Base-by-base conservation (phyloP, 2,113 vertebrate species). In the Pluvialis apricaria region DNA sequence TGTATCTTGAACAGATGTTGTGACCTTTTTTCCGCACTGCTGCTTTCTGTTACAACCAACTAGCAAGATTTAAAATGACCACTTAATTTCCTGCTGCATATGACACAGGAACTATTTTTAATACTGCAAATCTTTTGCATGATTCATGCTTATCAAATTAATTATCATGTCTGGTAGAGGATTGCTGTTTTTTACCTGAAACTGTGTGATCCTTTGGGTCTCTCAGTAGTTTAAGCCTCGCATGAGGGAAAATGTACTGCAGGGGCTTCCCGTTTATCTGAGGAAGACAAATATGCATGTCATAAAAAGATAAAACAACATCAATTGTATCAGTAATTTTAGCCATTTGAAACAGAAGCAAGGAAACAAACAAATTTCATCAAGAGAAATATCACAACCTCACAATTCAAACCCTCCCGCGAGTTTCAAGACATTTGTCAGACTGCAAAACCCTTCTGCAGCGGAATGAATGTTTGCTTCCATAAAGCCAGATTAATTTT, bases 151-250 rank as follows among this genome's bases (percentile, higher is more conserved):
- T 82, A 90, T 71, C 34, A 73, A 91, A 86, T 86, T 44, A 78
- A 34, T 58, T 64, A 60, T 28, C 18, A 40, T 49, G 38, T 51
- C 32, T 52, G 0, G 0, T n/a, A 82, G 13, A 90, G 15, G 8
- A 4, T 42, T 25, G 47, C 17, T 85, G 62, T 29, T 42, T 81
- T 96, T 97, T 99, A 99, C 99, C 99, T 99, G 99, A 99, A 88
- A 99, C 98, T 25, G 99, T 99, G 97, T 98, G 98, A 98, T 99
- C 99, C 97, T 98, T 99, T 13, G 98, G 98, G 97, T 99, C 99
- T 97, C 98, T 98, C 79, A 98, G 98, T 34, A 99, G 98, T 97
- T 98, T 99, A 94, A 99, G 97, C 78, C 98, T 98, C 75, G 98
- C 96, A 93, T 99, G 98, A 90, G 99, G 99, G 94, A 99, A 99